Evolutionary conservation across 2,888 invertebrate genomes (phyloP), one percentile per base, ranked within the genome.

Genomic region (Corythucha ciliata): DNA sequence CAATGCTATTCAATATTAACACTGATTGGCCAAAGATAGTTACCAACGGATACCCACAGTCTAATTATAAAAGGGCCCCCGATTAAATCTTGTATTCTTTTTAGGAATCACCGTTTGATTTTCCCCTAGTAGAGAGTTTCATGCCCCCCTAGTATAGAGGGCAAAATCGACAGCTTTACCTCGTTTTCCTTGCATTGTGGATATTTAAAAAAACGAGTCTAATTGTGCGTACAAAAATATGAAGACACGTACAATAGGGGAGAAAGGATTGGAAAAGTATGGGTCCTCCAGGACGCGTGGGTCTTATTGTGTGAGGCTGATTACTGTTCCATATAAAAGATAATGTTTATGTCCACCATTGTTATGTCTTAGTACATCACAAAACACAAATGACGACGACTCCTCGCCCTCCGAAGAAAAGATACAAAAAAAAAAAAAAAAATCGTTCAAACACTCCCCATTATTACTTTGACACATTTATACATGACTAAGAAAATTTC

Each of bases 301-400:
- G 51, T 37, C 51, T 51, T 45, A 46, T 51, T 51, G 51, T 51
- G 45, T 51, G 34, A 24, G 45, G 16, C 45, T 51, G 51, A 51
- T 51, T 51, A 45, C 51, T 41, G 51, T 36, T 44, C 21, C 44
- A 34, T 44, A 42, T 33, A 37, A 36, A 26, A 51, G 41, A 29
- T 39, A 33, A 45, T 45, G 51, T 45, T 51, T 45, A 51, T 51
- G 51, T 39, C 25, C 45, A 37, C 51, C 51, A 51, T 51, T 51
- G 51, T 51, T 37, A 41, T 37, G 51, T 51, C 51, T 45, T 39
- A 12, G 45, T 51, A 51, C 26, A 51, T 51, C 51, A 51, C 22
- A n/a, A n/a, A n/a, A n/a, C n/a, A n/a, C n/a, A n/a, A n/a, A n/a
- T n/a, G n/a, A n/a, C n/a, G n/a, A n/a, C n/a, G n/a, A n/a, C n/a